phyloP scores from a whole-genome alignment of 1,140 invertebrate species.

The Dendroctonus ponderosae region DNA sequence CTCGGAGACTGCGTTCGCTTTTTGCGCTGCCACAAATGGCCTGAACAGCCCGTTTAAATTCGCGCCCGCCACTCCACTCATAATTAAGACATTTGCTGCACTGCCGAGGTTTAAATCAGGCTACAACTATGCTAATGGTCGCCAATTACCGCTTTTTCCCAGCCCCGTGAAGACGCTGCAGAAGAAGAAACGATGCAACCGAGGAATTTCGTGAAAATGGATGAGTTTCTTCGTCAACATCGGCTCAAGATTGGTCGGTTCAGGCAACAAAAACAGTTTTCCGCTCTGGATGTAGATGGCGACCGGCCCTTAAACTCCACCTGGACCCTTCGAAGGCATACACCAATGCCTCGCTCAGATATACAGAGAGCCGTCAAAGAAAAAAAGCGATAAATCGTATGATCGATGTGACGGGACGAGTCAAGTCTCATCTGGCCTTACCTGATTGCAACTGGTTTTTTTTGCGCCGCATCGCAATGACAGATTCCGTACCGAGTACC shows the following conservation, averaged over 20 bases:
- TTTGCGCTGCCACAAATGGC: conserved; percentile 47
- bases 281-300: too few species aligned
- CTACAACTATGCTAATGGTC: conserved; percentile 48
- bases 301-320: too few species aligned
- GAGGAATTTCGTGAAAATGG: conserved; percentile 22
- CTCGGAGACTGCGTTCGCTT: conserved; percentile 41
- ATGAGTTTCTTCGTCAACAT: conserved; percentile 1
- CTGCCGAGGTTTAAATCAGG: conserved; percentile 50
- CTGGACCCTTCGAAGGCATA: too few species aligned
- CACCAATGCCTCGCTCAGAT: too few species aligned
- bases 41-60: conserved; percentile 50
- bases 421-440: conserved; percentile 10
- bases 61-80: conserved; percentile 45
- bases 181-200: neutral
- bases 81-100: conserved; percentile 51
- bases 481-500: conserved; percentile 15
- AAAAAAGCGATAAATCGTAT: conserved; percentile 18
- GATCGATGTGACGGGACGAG: conserved; percentile 7
- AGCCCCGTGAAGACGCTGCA: conserved; percentile 14
- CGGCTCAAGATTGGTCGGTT: too few species aligned
- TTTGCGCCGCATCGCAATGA: conserved; percentile 7
- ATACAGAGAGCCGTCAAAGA: conserved; percentile 1
- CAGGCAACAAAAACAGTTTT: too few species aligned
- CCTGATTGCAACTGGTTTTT: conserved; percentile 9
- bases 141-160: conserved; percentile 45